These are phyloP conservation scores for Mohoua ochrocephala DNA, from an alignment of 2,113 vertebrate genomes.

Conservation along the genomic window DNA sequence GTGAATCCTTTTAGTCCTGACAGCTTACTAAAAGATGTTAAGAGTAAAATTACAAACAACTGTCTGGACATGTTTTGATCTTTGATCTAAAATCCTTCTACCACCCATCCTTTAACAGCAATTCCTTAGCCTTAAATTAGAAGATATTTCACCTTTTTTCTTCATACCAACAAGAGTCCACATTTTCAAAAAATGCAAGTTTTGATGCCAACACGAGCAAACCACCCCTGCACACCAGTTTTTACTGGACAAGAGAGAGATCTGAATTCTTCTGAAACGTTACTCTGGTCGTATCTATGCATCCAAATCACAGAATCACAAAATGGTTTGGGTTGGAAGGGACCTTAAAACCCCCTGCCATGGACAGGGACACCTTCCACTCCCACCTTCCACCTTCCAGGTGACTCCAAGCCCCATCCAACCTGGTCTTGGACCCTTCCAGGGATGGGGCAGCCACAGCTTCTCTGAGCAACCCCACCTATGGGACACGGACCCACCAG, in stretches of 20 bases:
- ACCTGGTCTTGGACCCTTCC: neutral
- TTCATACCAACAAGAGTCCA: neutral
- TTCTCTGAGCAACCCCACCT: neutral
- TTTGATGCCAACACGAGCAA: neutral
- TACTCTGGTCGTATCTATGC: neutral
- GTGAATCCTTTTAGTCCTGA: neutral
- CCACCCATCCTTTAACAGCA: neutral
- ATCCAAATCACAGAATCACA: neutral
- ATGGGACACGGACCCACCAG: neutral
- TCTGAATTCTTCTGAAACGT: neutral
- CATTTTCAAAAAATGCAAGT: accelerated
- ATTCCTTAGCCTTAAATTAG: neutral
- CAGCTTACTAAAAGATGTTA: neutral
- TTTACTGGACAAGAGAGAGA: neutral
- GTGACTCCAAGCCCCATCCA: accelerated
- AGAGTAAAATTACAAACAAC: neutral
- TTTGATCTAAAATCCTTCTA: neutral
- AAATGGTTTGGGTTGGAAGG: neutral
- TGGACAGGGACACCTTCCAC: neutral
- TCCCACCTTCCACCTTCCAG: too few species aligned
- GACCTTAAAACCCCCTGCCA: neutral
- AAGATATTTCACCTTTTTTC: neutral
- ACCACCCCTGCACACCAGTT: neutral
- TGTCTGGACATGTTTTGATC: neutral
- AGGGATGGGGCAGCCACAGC: neutral